A percentile compares a stretch with the other conserved stretches of the same genome.
Conservation (phyloP, 2,797 vertebrate species). For the Erpetoichthys calabaricus region DNA sequence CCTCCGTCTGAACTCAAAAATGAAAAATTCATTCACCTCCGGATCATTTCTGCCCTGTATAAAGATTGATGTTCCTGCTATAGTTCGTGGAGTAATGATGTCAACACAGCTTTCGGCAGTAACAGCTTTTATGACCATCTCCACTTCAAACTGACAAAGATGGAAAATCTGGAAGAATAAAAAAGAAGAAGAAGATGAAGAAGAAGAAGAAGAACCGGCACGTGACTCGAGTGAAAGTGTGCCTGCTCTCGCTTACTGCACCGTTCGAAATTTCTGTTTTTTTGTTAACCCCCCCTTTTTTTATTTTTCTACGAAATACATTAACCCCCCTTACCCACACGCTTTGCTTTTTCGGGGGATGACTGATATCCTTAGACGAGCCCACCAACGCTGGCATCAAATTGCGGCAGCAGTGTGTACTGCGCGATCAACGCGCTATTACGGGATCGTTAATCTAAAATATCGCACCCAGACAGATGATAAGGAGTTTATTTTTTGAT, state of each 20-base stretch:
- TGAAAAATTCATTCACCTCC: constrained; percentile 64
- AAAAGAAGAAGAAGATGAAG: not conserved
- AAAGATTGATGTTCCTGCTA: constrained; percentile 35
- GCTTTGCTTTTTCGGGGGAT: constrained; percentile 32
- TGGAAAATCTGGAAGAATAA: constrained; percentile 43
- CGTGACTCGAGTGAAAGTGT: no score
- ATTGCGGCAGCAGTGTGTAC: constrained; percentile 26
- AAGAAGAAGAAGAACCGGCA: no score
- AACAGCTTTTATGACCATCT: constrained; percentile 48
- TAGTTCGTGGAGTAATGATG: constrained; percentile 44
- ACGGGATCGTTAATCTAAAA: constrained; percentile 1
- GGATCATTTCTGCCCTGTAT: constrained; percentile 36
- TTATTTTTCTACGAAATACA: no score
- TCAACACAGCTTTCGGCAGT: constrained; percentile 49
- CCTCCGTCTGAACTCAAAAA: constrained; percentile 53
- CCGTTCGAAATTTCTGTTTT: no score
- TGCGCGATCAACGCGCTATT: constrained; percentile 5
- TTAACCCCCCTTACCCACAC: constrained; percentile 5
- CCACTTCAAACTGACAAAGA: constrained; percentile 38
- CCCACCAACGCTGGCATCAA: constrained; percentile 19
- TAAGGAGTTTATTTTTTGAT: not conserved
- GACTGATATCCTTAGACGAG: constrained; percentile 28
- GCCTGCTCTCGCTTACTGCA: no score
- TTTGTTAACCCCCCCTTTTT: no score
- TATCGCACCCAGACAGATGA: constrained; percentile 2